These are phyloP conservation scores for Coreoperca whiteheadi DNA, from an alignment of 2,113 vertebrate species.

Conservation along the genomic window DNA sequence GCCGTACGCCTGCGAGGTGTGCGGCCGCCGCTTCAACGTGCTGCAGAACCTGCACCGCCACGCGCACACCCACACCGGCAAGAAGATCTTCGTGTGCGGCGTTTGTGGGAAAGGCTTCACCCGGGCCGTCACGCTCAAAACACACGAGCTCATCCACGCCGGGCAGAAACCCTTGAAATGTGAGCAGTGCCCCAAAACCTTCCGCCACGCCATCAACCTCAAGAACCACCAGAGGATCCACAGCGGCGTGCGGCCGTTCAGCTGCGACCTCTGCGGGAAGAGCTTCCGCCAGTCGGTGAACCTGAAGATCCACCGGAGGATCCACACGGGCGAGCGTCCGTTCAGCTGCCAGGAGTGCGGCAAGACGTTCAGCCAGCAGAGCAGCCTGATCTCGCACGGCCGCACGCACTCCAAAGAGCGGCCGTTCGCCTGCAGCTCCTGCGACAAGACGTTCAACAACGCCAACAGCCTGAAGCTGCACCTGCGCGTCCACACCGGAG, in stretches of 20 bases:
- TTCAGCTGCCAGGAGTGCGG: slow-evolving; percentile 80
- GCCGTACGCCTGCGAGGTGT: slow-evolving; percentile 74
- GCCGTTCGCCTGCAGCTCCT: slow-evolving; percentile 74
- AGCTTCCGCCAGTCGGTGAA: slow-evolving; percentile 81
- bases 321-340: slow-evolving; percentile 84
- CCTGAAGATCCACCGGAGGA: slow-evolving; percentile 81
- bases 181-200: slow-evolving; percentile 73
- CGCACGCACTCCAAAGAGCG: slow-evolving; percentile 79
- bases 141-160: slow-evolving; percentile 81
- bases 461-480: slow-evolving; percentile 84
- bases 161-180: slow-evolving; percentile 81
- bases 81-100: slow-evolving; percentile 75
- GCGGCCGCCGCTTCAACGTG: slow-evolving; percentile 81
- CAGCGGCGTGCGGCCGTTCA: slow-evolving; percentile 74
- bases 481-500: slow-evolving; percentile 78
- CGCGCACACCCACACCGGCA: slow-evolving; percentile 70
- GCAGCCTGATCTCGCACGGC: slow-evolving; percentile 80
- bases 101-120: slow-evolving; percentile 83
- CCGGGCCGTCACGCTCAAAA: slow-evolving; percentile 77
- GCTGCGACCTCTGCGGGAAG: slow-evolving; percentile 81
- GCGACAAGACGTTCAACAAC: slow-evolving; percentile 83
- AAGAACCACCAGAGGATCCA: slow-evolving; percentile 81
- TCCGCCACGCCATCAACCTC: slow-evolving; percentile 81
- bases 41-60: slow-evolving; percentile 82
- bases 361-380: slow-evolving; percentile 84